Evolutionary conservation across 2,888 invertebrate genomes (phyloP), one percentile per base, ranked within the genome.

Genomic region (Cremastinae sp.): DNA sequence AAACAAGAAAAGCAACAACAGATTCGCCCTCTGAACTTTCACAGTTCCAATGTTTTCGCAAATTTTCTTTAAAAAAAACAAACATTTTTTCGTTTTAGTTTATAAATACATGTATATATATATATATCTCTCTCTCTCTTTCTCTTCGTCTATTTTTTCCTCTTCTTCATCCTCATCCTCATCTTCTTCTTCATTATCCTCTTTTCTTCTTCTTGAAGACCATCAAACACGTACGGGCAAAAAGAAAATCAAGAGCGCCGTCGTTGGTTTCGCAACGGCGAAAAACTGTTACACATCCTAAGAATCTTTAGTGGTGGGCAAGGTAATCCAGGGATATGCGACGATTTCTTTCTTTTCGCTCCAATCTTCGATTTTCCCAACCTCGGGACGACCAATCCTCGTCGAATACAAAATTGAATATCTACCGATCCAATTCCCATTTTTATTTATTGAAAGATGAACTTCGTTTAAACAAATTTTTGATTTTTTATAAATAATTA

Each of bases 261-360:
- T 84, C 82, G 86, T 84, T 56, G 55, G 9, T 66, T 84, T 78
- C n/a, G 82, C 84, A 86, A 87, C 84, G 84, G 85, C 84, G 82
- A 12, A n/a, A 74, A 79, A 82, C 16, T 65, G 81, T 84, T 82
- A 86, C 80, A 85, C 83, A 85, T 85, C 86, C 88, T 87, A 86
- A 85, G 81, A 85, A 84, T 84, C 85, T 76, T 85, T 84, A 81
- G 73, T 76, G 79, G 43, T 82, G 79, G 81, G 82, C 82, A 84
- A 68, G 75, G 80, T 81, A 75, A 69, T 80, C 81, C 73, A 81
- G 81, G 78, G 81, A 81, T 66, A 59, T 80, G 80, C 81, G 78
- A 82, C 79, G 72, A 43, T 65, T 58, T 47, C 9, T 59, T 61
- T 45, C 53, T 37, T 47, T 35, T 39, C 41, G 41, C 58, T 49